Evolutionary conservation across 1,140 invertebrate species (phyloP).

Genomic region (Campoletis sonorensis): DNA sequence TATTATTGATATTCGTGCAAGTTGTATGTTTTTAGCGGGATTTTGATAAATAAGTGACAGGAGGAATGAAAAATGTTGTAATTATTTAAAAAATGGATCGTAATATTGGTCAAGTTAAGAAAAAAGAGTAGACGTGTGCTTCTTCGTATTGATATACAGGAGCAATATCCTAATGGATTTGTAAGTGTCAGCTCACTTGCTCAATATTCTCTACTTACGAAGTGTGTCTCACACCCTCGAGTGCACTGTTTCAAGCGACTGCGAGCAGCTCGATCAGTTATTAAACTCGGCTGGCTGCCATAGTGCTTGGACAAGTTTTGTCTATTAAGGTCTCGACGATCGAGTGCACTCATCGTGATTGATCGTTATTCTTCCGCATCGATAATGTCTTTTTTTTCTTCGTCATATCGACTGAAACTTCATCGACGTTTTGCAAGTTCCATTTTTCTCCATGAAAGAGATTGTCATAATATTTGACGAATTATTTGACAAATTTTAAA

Average conservation of each 20-base stretch:
- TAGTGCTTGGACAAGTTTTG: not conserved
- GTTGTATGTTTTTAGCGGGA: no score
- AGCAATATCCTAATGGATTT: constrained; percentile 35
- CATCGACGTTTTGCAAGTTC: not conserved
- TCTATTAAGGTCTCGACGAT: constrained; percentile 28
- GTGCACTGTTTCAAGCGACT: not conserved
- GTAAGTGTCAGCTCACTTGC: constrained; percentile 18
- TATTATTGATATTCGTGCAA: no score
- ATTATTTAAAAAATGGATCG: not conserved
- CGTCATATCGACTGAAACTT: not conserved
- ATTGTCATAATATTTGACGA: not conserved
- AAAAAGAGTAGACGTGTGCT: not conserved
- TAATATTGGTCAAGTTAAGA: not conserved
- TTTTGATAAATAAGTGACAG: no score
- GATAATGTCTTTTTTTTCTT: not conserved
- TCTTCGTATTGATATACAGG: constrained; percentile 6
- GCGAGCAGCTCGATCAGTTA: constrained; percentile 24
- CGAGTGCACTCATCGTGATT: constrained; percentile 16
- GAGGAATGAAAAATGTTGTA: no score
- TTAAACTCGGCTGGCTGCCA: not conserved
- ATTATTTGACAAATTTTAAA: no score
- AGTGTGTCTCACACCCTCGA: not conserved
- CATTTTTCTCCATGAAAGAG: not conserved
- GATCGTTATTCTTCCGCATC: constrained; percentile 5
- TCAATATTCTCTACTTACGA: constrained; percentile 21